Percentiles rank a stretch among this genome's conserved stretches.
These are phyloP conservation scores for Lordiphosa clarofinis DNA, from an alignment of 1,140 invertebrate genomes.

Conservation along the genomic window DNA sequence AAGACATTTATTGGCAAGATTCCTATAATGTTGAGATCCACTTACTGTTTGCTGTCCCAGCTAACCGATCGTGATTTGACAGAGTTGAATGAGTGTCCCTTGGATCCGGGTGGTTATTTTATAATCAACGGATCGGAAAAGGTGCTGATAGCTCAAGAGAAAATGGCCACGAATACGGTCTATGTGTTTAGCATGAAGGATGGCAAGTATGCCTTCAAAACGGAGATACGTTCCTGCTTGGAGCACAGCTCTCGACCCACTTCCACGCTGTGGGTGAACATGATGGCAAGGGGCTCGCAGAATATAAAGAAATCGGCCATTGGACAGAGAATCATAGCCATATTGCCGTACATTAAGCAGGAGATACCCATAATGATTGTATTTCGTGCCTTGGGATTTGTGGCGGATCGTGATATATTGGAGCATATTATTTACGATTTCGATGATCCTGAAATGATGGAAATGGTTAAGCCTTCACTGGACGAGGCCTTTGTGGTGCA, in stretches of 20 bases:
- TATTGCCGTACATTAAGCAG: conserved; percentile 98
- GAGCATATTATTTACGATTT: conserved; percentile 99
- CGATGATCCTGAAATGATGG: conserved; percentile 99
- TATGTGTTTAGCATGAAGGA: conserved; percentile 99
- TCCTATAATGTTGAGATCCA: conserved; percentile 98
- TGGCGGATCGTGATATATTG: conserved; percentile 98
- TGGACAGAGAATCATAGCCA: conserved; percentile 98
- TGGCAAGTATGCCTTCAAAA: conserved; percentile 98
- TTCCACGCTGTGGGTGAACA: conserved; percentile 98
- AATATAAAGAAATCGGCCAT: conserved; percentile 98
- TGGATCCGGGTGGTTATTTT: conserved; percentile 98
- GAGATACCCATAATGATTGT: conserved; percentile 99
- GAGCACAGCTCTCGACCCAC: conserved; percentile 96
- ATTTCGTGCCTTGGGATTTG: conserved; percentile 97
- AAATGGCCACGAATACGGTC: conserved; percentile 99
- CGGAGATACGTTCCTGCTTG: conserved; percentile 97
- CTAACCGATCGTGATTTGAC: conserved; percentile 98
- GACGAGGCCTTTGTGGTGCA: conserved; percentile 99
- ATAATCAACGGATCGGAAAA: conserved; percentile 98
- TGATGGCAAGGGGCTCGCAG: conserved; percentile 98
- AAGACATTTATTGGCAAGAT: conserved; percentile 99
- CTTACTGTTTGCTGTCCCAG: conserved; percentile 96
- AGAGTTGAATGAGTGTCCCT: conserved; percentile 98
- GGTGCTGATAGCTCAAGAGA: conserved; percentile 98
- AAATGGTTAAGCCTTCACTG: conserved; percentile 99